A percentile compares a stretch with the other conserved stretches of the same genome.
phyloP scores from a whole-genome alignment of 2,113 vertebrate genomes.

The Machaerirhynchus nigripectus region DNA sequence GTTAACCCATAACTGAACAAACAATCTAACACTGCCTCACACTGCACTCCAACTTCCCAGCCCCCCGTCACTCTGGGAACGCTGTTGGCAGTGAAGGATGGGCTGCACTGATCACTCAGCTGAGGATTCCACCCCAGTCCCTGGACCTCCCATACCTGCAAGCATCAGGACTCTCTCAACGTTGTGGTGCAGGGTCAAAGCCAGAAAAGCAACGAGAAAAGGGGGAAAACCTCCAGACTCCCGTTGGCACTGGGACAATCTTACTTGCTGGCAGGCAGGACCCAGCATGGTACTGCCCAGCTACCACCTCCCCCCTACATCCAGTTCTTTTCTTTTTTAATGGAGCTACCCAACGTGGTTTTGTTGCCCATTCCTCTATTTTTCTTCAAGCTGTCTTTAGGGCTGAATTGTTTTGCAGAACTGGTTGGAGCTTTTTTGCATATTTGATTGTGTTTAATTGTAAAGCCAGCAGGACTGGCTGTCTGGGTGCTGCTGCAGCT shows the following conservation, averaged over 20 bases:
- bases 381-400: not conserved
- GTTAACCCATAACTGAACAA: not conserved
- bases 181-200: rapidly evolving
- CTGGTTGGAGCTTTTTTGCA: not conserved
- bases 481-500: not conserved
- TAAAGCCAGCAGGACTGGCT: not conserved
- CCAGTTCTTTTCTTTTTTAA: rapidly evolving
- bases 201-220: not conserved
- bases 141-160: rapidly evolving
- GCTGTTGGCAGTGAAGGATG: rapidly evolving
- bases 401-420: not conserved
- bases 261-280: rapidly evolving
- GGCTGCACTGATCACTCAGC: rapidly evolving
- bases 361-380: not conserved
- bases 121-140: rapidly evolving
- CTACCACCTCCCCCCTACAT: not conserved
- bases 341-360: rapidly evolving
- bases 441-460: not conserved
- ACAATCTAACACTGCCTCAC: rapidly evolving
- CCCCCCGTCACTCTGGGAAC: not conserved
- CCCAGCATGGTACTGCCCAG: rapidly evolving
- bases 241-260: rapidly evolving
- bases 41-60: rapidly evolving
- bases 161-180: rapidly evolving
- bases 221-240: not conserved